Evolutionary conservation across 2,888 invertebrate species (phyloP).

Genomic region (Macrophya alboannulata): DNA sequence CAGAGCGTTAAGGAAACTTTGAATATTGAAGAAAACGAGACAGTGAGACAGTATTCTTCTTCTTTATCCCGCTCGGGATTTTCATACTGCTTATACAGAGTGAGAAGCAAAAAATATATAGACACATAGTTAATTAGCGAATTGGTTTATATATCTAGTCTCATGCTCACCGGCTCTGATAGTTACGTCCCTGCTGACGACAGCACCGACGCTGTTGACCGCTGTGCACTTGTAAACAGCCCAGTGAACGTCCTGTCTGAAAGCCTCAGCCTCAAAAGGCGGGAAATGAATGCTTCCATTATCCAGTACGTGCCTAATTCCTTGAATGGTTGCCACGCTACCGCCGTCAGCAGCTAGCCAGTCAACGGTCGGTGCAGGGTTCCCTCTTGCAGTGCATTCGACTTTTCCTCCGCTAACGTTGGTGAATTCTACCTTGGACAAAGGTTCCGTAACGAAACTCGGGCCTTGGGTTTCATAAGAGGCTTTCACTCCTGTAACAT

Average conservation of each 20-base stretch:
- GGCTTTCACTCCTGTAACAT: conserved; percentile 75
- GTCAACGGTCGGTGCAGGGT: conserved; percentile 82
- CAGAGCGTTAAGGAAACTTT: conserved; percentile 10
- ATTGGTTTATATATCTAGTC: neutral
- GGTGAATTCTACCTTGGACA: conserved; percentile 82
- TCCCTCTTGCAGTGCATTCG: conserved; percentile 82
- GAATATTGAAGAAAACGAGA: neutral
- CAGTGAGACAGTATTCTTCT: neutral
- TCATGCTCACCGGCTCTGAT: conserved; percentile 80
- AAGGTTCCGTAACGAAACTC: conserved; percentile 81
- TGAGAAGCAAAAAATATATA: neutral
- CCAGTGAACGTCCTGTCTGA: conserved; percentile 83
- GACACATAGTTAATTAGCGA: neutral
- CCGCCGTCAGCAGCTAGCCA: conserved; percentile 82
- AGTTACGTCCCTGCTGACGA: conserved; percentile 82
- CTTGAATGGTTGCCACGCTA: conserved; percentile 81
- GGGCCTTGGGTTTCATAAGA: conserved; percentile 83
- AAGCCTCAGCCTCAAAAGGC: conserved; percentile 82
- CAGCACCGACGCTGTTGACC: conserved; percentile 81
- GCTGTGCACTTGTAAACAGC: conserved; percentile 82
- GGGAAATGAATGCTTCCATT: conserved; percentile 83
- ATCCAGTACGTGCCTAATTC: conserved; percentile 81
- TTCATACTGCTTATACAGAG: neutral
- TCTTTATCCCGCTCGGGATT: neutral
- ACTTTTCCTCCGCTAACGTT: conserved; percentile 82